A percentile compares a stretch with the other conserved stretches of the same genome.
Evolutionary conservation across 92 coral and sea anemone species (phyloP).

Genomic region (Porites rus): DNA sequence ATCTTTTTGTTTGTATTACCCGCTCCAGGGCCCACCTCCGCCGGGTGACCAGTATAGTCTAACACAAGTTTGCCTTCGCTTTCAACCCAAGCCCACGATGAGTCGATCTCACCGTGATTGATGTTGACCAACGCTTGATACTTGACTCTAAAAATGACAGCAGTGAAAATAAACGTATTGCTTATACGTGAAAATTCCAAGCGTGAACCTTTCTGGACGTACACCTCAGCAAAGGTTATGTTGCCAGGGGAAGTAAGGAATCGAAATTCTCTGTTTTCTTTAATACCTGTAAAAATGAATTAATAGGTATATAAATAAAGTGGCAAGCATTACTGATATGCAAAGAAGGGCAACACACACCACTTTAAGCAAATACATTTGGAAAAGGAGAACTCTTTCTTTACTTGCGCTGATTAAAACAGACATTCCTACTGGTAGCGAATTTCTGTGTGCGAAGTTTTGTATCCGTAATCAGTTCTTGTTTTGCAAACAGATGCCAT

Average conservation of each 20-base stretch:
- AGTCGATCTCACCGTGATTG: slow-evolving; percentile 91
- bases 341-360: too few relatives aligned
- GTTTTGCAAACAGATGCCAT: too few relatives aligned
- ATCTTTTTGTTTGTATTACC: slow-evolving; percentile 77
- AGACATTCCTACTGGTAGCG: too few relatives aligned
- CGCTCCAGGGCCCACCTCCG: slow-evolving; percentile 86
- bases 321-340: too few relatives aligned
- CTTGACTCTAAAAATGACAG: slow-evolving; percentile 86
- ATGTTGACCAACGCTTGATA: slow-evolving; percentile 86
- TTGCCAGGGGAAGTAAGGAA: slow-evolving; percentile 95
- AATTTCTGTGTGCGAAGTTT: too few relatives aligned
- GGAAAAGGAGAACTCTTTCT: too few relatives aligned
- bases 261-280: slow-evolving; percentile 82
- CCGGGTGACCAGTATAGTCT: slow-evolving; percentile 86
- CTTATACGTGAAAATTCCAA: slow-evolving; percentile 91
- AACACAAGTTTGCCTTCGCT: slow-evolving; percentile 83
- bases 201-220: slow-evolving; percentile 88
- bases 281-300: slow-evolving; percentile 64
- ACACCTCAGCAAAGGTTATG: slow-evolving; percentile 88
- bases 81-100: slow-evolving; percentile 99
- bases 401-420: too few relatives aligned
- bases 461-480: too few relatives aligned
- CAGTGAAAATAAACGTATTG: slow-evolving; percentile 78
- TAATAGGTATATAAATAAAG: too few relatives aligned
- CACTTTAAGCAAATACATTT: too few relatives aligned